These are phyloP conservation scores for Ranitomeya imitator DNA, from an alignment of 2,113 vertebrate species.

Conservation along the genomic window DNA sequence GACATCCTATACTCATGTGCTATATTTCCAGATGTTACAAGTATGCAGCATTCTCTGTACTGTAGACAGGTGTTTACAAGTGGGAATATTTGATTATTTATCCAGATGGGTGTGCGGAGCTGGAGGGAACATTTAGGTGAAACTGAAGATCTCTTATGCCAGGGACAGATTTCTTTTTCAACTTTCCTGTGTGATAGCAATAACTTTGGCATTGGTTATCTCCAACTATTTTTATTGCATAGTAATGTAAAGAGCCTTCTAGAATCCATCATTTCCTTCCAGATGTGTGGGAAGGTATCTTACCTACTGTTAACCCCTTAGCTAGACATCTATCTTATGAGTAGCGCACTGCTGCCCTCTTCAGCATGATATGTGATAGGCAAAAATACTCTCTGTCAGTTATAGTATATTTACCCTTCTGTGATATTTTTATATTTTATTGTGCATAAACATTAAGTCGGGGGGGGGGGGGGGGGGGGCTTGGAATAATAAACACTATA, in stretches of 20 bases:
- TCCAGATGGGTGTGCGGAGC: constrained; percentile 49
- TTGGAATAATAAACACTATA: neutral
- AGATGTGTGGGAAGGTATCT: constrained; percentile 24
- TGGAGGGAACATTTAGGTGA: constrained; percentile 41
- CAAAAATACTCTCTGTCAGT: neutral
- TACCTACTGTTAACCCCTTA: constrained; percentile 47
- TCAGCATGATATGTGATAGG: neutral
- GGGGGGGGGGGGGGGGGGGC: no score
- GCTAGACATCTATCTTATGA: neutral
- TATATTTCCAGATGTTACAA: constrained; percentile 55
- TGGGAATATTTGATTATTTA: constrained; percentile 55
- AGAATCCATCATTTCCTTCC: constrained; percentile 20
- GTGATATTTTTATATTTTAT: neutral
- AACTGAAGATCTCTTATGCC: constrained; percentile 41
- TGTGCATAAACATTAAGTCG: neutral
- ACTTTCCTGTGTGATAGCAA: constrained; percentile 30
- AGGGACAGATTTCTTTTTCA: constrained; percentile 30
- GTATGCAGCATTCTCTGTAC: constrained; percentile 13
- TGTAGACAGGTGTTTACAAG: constrained; percentile 58
- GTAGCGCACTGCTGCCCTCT: constrained; percentile 6
- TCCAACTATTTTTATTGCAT: constrained; percentile 51
- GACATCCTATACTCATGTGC: constrained; percentile 13
- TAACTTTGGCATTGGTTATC: constrained; percentile 47
- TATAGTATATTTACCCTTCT: neutral
- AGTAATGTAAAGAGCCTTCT: constrained; percentile 28